Percentiles rank a stretch among this genome's conserved stretches.
Evolutionary conservation across 2,797 vertebrate genomes (phyloP).

Genomic region (Macropus fuliginosus): DNA sequence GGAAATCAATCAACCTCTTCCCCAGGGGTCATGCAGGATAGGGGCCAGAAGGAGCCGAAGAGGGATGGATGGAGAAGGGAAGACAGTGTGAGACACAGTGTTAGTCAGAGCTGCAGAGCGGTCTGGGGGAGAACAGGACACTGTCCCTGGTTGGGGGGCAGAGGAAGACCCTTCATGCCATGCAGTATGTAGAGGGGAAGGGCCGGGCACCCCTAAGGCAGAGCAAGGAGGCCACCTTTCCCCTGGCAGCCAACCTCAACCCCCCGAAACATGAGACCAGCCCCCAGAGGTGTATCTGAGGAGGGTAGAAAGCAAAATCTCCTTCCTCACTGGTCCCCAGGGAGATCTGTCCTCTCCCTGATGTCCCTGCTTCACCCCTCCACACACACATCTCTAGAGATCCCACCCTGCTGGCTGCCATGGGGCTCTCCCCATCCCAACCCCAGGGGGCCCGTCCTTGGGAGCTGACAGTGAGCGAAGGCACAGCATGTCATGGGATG

Average conservation of each 20-base stretch:
- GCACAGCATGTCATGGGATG: constrained; percentile 83
- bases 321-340: constrained; percentile 24
- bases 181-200: constrained; percentile 73
- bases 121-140: constrained; percentile 57
- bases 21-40: constrained; percentile 65
- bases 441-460: constrained; percentile 46
- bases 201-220: constrained; percentile 50
- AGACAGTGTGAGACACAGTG: constrained; percentile 80
- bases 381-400: neutral
- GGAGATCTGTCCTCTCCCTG: neutral
- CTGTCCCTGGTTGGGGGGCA: constrained; percentile 71
- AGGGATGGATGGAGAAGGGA: neutral
- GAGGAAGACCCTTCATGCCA: constrained; percentile 78
- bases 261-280: constrained; percentile 24
- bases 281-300: neutral
- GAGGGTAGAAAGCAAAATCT: neutral
- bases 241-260: constrained; percentile 53
- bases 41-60: neutral
- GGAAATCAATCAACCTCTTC: constrained; percentile 56
- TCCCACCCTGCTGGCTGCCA: constrained; percentile 69
- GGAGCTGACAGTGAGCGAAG: constrained; percentile 77
- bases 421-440: constrained; percentile 55
- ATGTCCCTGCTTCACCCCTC: neutral
- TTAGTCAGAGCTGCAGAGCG: constrained; percentile 80
- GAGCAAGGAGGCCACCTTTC: constrained; percentile 42